Evolutionary conservation across 2,113 vertebrate genomes (phyloP).

Genomic region (Malurus elegans): DNA sequence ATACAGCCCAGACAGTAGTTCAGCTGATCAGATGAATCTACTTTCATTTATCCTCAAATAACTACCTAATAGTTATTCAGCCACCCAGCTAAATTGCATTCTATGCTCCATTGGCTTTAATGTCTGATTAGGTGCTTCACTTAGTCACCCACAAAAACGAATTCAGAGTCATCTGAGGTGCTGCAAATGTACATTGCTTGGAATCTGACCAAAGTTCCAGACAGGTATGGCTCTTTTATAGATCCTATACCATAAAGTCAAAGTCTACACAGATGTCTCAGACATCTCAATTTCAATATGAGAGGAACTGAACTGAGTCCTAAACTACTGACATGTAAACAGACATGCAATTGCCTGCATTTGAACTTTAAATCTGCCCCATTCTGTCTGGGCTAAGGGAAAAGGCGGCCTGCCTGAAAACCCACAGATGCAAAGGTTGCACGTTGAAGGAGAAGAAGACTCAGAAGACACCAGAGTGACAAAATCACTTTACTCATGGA

Average conservation of each 20-base stretch:
- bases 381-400: neutral
- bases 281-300: neutral
- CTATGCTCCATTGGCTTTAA: neutral
- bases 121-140: neutral
- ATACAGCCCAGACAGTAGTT: neutral
- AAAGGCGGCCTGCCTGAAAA: neutral
- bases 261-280: neutral
- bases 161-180: neutral
- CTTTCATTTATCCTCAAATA: constrained; percentile 2
- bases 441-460: neutral
- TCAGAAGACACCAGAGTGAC: neutral
- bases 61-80: neutral
- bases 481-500: neutral
- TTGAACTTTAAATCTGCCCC: neutral
- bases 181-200: neutral
- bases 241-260: neutral
- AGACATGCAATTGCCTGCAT: neutral
- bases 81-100: neutral
- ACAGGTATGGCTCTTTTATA: neutral
- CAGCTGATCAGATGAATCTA: neutral
- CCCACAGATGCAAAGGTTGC: neutral
- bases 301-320: neutral
- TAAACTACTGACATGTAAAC: neutral
- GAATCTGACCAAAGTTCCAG: neutral
- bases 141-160: neutral